These are phyloP conservation scores for Tholera decimalis DNA, from an alignment of 2,888 invertebrate genomes.

Conservation along the genomic window DNA sequence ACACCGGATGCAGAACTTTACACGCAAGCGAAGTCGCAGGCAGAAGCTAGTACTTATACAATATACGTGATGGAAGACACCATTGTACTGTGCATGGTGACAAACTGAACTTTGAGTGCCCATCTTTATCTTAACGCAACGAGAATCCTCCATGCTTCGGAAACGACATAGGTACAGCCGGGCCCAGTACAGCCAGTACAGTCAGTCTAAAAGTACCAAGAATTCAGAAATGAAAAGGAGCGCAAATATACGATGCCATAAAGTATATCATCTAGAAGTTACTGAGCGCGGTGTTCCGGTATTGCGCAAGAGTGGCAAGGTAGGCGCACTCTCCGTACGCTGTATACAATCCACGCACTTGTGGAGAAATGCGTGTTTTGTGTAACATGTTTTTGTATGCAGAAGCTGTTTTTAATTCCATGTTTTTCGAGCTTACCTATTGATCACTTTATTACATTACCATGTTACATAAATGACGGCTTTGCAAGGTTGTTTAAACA, in stretches of 20 bases:
- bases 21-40: too few relatives aligned
- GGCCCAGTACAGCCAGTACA: too few relatives aligned
- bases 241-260: neutral
- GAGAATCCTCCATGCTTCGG: too few relatives aligned
- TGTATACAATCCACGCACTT: conserved; percentile 37
- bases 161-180: too few relatives aligned
- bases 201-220: conserved; percentile 10
- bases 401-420: conserved; percentile 45
- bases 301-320: conserved; percentile 49
- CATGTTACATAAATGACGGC: conserved; percentile 34
- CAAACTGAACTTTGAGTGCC: too few relatives aligned
- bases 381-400: conserved; percentile 48
- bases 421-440: conserved; percentile 32
- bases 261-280: conserved; percentile 33
- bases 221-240: conserved; percentile 12
- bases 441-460: conserved; percentile 3
- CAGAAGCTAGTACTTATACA: too few relatives aligned
- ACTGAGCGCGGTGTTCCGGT: conserved; percentile 46
- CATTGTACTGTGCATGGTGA: too few relatives aligned
- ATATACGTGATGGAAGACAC: too few relatives aligned
- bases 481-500: neutral
- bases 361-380: conserved; percentile 38
- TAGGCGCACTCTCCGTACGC: conserved; percentile 52
- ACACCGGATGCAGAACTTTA: too few relatives aligned
- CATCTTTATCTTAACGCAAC: too few relatives aligned